Conservation (phyloP, 1,140 invertebrate genomes). For the Papilio aristodemus region DNA sequence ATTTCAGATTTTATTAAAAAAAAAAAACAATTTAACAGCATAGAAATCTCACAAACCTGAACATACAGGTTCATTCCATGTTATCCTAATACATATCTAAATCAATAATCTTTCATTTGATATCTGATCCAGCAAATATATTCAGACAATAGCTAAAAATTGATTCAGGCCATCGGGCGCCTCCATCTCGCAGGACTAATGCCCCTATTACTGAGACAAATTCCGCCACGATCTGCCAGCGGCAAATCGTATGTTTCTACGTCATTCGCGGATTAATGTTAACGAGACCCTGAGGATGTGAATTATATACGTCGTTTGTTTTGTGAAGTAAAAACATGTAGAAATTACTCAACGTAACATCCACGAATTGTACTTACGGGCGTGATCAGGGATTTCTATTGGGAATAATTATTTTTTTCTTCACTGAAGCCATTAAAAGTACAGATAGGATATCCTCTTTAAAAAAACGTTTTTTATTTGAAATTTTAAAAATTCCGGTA, state of each 20-base stretch:
- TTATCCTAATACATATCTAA: no score
- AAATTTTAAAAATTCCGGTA: no score
- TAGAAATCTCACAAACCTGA: no score
- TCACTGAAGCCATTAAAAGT: no score
- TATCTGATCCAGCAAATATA: neutral
- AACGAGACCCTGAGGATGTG: slow-evolving; percentile 24
- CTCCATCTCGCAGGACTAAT: slow-evolving; percentile 21
- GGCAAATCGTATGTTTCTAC: slow-evolving; percentile 30
- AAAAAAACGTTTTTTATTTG: no score
- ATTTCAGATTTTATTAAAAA: no score
- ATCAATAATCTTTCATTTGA: neutral
- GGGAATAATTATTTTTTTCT: no score
- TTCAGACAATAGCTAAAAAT: slow-evolving; percentile 31
- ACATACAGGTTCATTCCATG: no score
- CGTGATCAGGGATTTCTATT: no score
- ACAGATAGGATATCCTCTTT: no score
- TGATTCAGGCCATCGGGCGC: slow-evolving; percentile 27
- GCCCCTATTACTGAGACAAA: slow-evolving; percentile 29
- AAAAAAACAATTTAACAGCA: no score
- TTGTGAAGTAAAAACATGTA: slow-evolving; percentile 6
- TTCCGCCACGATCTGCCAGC: slow-evolving; percentile 18
- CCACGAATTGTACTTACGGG: neutral
- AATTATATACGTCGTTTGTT: slow-evolving; percentile 20
- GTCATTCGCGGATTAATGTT: slow-evolving; percentile 28
- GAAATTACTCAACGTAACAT: neutral